Conservation (phyloP, 2,888 invertebrate species). For the Drosophila recens region DNA sequence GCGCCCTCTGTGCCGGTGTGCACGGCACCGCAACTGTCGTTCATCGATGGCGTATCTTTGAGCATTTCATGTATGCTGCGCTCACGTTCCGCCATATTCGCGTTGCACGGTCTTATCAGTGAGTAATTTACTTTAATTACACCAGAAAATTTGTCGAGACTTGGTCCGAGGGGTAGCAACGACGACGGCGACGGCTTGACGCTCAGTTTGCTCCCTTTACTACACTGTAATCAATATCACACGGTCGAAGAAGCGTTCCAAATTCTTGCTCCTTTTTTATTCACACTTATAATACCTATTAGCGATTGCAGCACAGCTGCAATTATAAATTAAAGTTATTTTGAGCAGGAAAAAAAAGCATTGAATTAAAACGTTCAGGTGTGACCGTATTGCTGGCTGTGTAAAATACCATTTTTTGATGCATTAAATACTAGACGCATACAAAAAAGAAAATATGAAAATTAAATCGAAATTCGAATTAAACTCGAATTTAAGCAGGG, state of each 20-base stretch:
- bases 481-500: no score
- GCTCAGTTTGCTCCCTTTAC: not conserved
- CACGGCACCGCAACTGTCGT: slow-evolving; percentile 91
- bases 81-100: slow-evolving; percentile 80
- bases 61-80: slow-evolving; percentile 92
- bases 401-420: slow-evolving; percentile 23
- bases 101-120: slow-evolving; percentile 29
- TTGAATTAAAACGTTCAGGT: slow-evolving; percentile 31
- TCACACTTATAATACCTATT: slow-evolving; percentile 5
- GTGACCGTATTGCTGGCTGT: slow-evolving; percentile 6
- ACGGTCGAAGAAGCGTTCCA: slow-evolving; percentile 2
- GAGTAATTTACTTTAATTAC: slow-evolving; percentile 29
- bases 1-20: slow-evolving; percentile 89
- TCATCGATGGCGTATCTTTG: slow-evolving; percentile 92
- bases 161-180: slow-evolving; percentile 24
- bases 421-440: no score
- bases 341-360: slow-evolving; percentile 48
- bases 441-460: no score
- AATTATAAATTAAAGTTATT: slow-evolving; percentile 31
- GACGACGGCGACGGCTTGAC: slow-evolving; percentile 10
- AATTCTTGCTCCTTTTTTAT: slow-evolving; percentile 7
- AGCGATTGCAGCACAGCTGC: slow-evolving; percentile 10
- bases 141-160: slow-evolving; percentile 48
- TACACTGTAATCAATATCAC: slow-evolving; percentile 13
- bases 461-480: no score